phyloP scores from a whole-genome alignment of 2,113 vertebrate genomes.

The Tinamus guttatus region DNA sequence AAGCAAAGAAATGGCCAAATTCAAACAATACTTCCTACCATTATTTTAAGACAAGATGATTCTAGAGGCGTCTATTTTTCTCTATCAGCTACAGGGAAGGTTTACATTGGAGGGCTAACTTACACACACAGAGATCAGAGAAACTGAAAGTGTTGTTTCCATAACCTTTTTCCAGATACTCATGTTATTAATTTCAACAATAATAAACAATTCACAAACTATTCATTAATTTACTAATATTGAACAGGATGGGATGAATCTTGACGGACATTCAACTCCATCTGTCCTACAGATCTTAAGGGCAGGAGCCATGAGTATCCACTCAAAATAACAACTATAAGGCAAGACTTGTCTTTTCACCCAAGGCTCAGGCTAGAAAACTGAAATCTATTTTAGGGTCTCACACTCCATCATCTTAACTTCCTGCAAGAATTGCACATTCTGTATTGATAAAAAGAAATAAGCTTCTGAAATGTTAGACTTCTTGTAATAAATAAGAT shows the following conservation, averaged over 20 bases:
- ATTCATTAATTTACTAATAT: background rate
- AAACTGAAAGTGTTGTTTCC: background rate
- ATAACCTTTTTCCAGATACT: background rate
- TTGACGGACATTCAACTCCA: background rate
- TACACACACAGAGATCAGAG: background rate
- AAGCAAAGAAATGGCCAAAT: background rate
- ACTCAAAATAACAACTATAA: background rate
- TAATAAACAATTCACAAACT: background rate
- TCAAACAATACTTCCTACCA: background rate
- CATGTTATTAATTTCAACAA: background rate
- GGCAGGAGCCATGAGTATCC: background rate
- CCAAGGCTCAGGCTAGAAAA: background rate
- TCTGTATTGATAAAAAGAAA: background rate
- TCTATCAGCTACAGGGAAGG: background rate
- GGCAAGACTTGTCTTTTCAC: background rate
- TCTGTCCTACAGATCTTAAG: background rate
- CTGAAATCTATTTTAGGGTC: background rate
- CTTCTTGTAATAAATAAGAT: background rate
- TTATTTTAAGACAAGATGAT: background rate
- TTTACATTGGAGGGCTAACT: background rate
- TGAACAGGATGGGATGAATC: background rate
- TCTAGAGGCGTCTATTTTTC: background rate
- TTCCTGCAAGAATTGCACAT: background rate
- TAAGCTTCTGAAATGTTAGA: background rate
- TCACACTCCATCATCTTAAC: background rate